Evolutionary conservation across 92 coral and sea anemone genomes (phyloP).

Genomic region (Galaxea fascicularis): DNA sequence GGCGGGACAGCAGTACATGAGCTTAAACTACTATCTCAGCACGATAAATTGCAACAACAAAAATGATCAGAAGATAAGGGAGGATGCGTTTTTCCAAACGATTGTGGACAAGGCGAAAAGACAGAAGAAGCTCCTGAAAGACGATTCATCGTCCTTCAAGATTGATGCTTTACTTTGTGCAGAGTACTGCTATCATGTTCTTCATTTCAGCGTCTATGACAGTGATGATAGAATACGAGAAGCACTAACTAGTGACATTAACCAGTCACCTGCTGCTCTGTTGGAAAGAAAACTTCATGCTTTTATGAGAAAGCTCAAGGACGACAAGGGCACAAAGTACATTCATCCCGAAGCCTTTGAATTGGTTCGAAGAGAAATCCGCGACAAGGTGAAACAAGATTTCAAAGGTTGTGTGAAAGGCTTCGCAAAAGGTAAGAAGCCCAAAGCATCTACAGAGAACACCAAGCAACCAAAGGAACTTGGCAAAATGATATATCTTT

Average conservation of each 20-base stretch:
- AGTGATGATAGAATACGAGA: background rate
- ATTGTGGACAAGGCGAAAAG: constrained; percentile 34
- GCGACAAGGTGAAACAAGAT: background rate
- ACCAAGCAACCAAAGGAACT: background rate
- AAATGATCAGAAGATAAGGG: constrained; percentile 40
- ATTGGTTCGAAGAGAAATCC: constrained; percentile 8
- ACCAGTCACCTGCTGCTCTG: background rate
- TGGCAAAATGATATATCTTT: background rate
- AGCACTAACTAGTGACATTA: background rate
- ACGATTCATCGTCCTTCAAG: constrained; percentile 13
- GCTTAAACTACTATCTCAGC: constrained; percentile 64
- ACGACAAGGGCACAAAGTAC: background rate
- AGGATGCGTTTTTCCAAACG: constrained; percentile 31
- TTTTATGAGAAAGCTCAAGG: background rate
- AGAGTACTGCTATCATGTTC: constrained; percentile 56
- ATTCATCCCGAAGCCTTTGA: constrained; percentile 16
- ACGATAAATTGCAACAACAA: constrained; percentile 27
- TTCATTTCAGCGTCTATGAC: constrained; percentile 22
- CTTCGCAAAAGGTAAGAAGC: background rate
- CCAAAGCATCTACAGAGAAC: background rate
- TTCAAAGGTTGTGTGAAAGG: background rate
- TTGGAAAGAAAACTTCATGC: background rate
- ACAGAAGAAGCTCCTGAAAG: background rate
- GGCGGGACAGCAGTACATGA: constrained; percentile 46
- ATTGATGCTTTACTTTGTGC: constrained; percentile 54